A percentile compares a stretch with the other conserved stretches of the same genome.
phyloP scores from a whole-genome alignment of 2,888 invertebrate species.

The Rugalucina vietnamica region DNA sequence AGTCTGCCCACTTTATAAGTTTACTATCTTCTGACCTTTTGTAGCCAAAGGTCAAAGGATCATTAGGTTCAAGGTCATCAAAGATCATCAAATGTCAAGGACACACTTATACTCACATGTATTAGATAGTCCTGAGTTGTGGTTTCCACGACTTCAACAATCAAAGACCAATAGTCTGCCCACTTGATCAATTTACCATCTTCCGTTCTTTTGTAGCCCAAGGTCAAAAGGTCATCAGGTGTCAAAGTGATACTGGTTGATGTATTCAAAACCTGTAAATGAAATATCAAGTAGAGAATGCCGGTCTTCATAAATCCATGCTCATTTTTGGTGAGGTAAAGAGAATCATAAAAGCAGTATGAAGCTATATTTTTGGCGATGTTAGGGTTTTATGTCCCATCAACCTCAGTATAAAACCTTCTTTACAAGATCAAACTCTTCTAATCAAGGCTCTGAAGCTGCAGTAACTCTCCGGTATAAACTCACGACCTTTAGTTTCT shows the following conservation, averaged over 20 bases:
- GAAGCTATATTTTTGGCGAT: too few species aligned
- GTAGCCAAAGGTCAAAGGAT: conserved; percentile 45
- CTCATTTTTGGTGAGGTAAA: too few species aligned
- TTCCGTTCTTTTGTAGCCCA: conserved; percentile 41
- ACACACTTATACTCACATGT: conserved; percentile 31
- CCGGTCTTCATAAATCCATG: too few species aligned
- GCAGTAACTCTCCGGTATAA: too few species aligned
- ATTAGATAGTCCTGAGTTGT: conserved; percentile 39
- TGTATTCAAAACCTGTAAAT: conserved; percentile 17
- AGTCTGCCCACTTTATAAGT: conserved; percentile 48
- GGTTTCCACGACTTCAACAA: conserved; percentile 51
- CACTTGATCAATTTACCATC: conserved; percentile 30
- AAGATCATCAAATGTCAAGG: too few species aligned
- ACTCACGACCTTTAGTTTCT: too few species aligned
- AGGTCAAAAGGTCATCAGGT: conserved; percentile 52
- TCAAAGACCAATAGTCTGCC: conserved; percentile 57
- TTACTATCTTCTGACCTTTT: conserved; percentile 27
- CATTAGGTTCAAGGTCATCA: conserved; percentile 49
- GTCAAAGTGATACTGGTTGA: conserved; percentile 30
- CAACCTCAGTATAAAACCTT: too few species aligned
- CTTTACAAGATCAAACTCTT: too few species aligned
- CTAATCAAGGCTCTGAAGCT: too few species aligned
- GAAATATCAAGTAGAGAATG: too few species aligned
- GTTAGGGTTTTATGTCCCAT: too few species aligned
- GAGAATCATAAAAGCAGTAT: too few species aligned